Percentiles rank a stretch among this genome's conserved stretches.
These are phyloP conservation scores for Odontophorus gujanensis DNA, from an alignment of 2,113 vertebrate genomes.

Conservation along the genomic window DNA sequence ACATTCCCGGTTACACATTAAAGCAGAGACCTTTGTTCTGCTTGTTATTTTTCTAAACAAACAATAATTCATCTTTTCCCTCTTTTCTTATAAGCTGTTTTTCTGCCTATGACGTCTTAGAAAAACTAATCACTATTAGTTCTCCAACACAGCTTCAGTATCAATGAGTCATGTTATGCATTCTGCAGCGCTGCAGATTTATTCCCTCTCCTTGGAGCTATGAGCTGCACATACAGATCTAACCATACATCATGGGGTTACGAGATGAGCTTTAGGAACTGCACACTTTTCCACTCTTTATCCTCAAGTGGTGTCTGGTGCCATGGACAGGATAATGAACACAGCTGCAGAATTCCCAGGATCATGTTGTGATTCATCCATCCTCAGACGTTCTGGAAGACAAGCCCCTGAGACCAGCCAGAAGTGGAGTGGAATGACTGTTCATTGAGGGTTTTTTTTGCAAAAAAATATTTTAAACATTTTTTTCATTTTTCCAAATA, in stretches of 20 bases:
- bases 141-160: neutral
- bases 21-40: neutral
- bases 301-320: conserved; percentile 45
- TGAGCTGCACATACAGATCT: neutral
- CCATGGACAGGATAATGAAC: neutral
- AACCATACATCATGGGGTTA: neutral
- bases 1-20: neutral
- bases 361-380: neutral
- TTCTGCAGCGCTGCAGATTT: neutral
- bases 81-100: neutral
- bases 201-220: neutral
- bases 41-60: neutral
- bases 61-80: neutral
- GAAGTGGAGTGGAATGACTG: conserved; percentile 34
- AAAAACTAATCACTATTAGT: neutral
- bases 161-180: neutral
- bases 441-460: neutral
- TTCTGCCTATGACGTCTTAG: neutral
- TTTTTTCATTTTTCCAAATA: conserved; percentile 79
- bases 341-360: conserved; percentile 40
- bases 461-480: conserved; percentile 72
- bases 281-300: neutral
- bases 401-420: conserved; percentile 47
- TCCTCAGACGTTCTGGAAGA: conserved; percentile 63
- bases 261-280: neutral